These are phyloP conservation scores for Crossaster papposus DNA, from an alignment of 53 echinoderm and acorn worm species.

Conservation along the genomic window DNA sequence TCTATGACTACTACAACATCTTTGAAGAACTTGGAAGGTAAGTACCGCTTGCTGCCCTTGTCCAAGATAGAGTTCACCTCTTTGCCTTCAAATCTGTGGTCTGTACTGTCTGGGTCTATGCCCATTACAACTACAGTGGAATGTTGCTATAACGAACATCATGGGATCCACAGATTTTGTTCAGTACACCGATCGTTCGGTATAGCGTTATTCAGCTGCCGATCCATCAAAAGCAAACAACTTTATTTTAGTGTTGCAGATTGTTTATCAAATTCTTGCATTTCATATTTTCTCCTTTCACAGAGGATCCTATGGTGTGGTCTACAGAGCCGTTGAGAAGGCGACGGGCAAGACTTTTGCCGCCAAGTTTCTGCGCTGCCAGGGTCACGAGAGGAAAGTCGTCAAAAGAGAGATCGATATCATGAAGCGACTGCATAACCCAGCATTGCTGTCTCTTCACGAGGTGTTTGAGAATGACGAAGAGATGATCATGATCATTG, in stretches of 20 bases:
- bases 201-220: no score
- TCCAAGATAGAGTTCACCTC: not conserved
- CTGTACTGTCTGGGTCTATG: not conserved
- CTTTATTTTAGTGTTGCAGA: not conserved
- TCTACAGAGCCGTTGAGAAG: constrained; percentile 96
- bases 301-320: constrained; percentile 97
- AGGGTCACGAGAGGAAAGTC: constrained; percentile 78
- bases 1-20: constrained; percentile 99
- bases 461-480: constrained; percentile 98
- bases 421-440: constrained; percentile 89
- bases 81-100: not conserved
- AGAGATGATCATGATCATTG: constrained; percentile 96
- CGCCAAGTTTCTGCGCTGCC: constrained; percentile 95
- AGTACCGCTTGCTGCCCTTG: not conserved
- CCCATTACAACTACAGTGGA: no score
- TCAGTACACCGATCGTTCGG: no score
- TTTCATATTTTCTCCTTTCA: not conserved
- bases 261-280: not conserved
- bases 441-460: constrained; percentile 83
- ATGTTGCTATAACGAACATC: no score
- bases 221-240: not conserved
- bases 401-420: constrained; percentile 92
- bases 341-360: constrained; percentile 90
- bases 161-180: no score
- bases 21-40: constrained; percentile 99